A percentile compares a stretch with the other conserved stretches of the same genome.
phyloP scores from a whole-genome alignment of 53 echinoderm and acorn worm species.

The Holothuria scabra region DNA sequence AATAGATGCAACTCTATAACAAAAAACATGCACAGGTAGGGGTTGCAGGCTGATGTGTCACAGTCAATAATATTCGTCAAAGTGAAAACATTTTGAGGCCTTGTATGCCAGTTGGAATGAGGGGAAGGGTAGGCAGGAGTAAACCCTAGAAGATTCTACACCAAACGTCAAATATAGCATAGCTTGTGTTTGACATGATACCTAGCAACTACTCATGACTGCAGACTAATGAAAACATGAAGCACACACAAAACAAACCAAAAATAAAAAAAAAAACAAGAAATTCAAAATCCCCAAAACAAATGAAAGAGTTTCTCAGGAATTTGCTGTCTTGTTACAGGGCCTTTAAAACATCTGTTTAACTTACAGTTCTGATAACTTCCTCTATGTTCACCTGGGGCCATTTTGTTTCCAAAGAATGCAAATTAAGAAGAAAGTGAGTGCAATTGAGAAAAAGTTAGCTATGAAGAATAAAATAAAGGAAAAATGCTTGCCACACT shows the following conservation, averaged over 20 bases:
- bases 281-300: no score
- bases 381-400: constrained; percentile 66
- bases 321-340: no score
- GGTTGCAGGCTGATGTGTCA: no score
- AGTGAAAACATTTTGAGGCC: no score
- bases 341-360: background rate
- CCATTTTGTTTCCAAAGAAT: constrained; percentile 25
- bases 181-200: background rate
- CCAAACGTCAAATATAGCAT: no score
- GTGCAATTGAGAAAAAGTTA: constrained; percentile 11
- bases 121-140: no score
- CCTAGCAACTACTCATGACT: constrained; percentile 1
- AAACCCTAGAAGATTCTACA: no score
- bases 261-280: background rate
- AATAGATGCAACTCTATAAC: no score
- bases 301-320: no score
- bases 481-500: background rate
- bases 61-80: no score
- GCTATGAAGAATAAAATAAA: background rate
- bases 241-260: background rate
- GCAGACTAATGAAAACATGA: background rate
- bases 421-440: constrained; percentile 29
- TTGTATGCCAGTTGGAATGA: no score
- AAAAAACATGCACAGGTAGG: no score
- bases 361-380: constrained; percentile 70